Evolutionary conservation across 1,140 invertebrate species (phyloP).

Genomic region (Temnothorax longispinosus): DNA sequence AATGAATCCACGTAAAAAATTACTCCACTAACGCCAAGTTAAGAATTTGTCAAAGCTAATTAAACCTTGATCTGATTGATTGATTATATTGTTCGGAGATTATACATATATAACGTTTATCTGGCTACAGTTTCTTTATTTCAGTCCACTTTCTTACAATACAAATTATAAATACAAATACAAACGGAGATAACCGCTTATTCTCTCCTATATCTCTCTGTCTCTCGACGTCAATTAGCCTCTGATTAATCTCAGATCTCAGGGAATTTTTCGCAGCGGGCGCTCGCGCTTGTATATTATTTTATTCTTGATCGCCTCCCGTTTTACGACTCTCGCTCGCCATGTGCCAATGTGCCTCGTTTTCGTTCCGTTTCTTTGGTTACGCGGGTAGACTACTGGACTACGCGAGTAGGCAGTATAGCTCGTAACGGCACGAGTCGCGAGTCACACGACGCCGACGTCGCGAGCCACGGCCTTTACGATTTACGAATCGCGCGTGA

Average conservation of each 20-base stretch:
- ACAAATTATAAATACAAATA: too few relatives aligned
- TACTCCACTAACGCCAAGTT: neutral
- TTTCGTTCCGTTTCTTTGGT: neutral
- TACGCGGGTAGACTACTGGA: neutral
- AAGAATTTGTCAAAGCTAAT: neutral
- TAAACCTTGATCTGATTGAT: neutral
- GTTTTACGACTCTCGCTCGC: neutral
- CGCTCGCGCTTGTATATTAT: slow-evolving; percentile 61
- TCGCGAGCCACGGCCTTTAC: too few relatives aligned
- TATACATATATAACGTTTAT: too few relatives aligned
- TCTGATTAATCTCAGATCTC: slow-evolving; percentile 59
- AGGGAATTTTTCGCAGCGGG: slow-evolving; percentile 33
- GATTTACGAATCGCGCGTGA: too few relatives aligned
- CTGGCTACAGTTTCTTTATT: too few relatives aligned
- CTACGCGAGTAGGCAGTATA: too few relatives aligned
- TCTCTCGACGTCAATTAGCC: neutral
- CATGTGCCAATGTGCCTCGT: neutral
- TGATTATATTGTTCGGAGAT: neutral
- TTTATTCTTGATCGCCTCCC: slow-evolving; percentile 42
- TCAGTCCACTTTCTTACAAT: too few relatives aligned
- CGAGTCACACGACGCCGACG: too few relatives aligned
- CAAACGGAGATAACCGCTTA: too few relatives aligned
- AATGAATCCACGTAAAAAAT: neutral
- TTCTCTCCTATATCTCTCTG: too few relatives aligned
- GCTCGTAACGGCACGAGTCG: too few relatives aligned